Evolutionary conservation across 2,888 invertebrate genomes (phyloP), one percentile per base, ranked within the genome.

Genomic region (Orthosia gothica): DNA sequence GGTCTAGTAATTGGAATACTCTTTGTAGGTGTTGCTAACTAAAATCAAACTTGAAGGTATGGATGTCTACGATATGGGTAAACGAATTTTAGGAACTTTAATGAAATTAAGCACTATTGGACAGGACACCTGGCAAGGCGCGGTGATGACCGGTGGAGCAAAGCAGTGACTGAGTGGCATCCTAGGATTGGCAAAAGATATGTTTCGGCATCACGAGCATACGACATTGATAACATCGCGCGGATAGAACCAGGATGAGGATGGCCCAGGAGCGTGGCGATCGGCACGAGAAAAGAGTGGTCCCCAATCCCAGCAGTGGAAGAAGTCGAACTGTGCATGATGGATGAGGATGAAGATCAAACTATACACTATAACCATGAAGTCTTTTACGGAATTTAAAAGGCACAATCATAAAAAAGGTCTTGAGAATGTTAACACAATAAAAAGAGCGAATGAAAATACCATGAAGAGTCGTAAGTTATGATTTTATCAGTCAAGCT

Each of bases 401-500:
- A 64, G 26, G 26, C 26, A 50, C 57, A 65, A 20, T 54, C 68
- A 45, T 64, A 64, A 57, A 59, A 67, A 65, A 50, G 40, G 49
- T 61, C 47, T 65, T 40, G 7, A 5, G 58, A 82, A 82, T 77
- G 50, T 61, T 16, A 61, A 66, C 49, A 69, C 66, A 63, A 66
- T 78, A 71, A 72, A 69, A 80, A 66, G 20, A 81, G 49, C 23
- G 50, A 70, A 76, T 45, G 20, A 66, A 58, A 62, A 69, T 77
- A 69, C 62, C 58, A 40, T 63, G 66, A 26, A 45, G 20, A 69
- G 66, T 72, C 66, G 68, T 83, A 82, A 69, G 49, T 73, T 73
- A 66, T 55, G 66, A 79, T 82, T 59, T 79, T 79, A 82, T 80
- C 77, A 82, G 63, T 70, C 63, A 70, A 59, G 77, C 70, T 58